phyloP scores from a whole-genome alignment of 2,888 invertebrate genomes.

The Altica lythri region DNA sequence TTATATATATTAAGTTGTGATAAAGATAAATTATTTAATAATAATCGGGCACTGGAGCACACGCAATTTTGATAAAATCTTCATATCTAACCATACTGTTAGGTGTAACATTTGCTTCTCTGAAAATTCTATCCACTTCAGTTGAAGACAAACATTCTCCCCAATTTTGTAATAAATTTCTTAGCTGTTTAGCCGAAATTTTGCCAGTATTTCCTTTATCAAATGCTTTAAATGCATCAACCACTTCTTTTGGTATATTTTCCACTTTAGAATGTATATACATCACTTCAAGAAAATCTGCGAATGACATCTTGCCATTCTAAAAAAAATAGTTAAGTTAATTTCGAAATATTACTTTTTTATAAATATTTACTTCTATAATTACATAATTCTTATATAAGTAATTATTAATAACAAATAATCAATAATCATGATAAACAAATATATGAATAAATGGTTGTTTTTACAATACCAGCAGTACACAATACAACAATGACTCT shows the following conservation, averaged over 20 bases:
- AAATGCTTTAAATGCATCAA: slow-evolving; percentile 88
- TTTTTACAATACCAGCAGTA: no score
- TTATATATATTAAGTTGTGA: no score
- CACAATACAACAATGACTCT: no score
- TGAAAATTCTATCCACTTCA: slow-evolving; percentile 86
- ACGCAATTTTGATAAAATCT: slow-evolving; percentile 90
- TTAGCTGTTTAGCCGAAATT: slow-evolving; percentile 80
- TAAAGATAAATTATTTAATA: no score
- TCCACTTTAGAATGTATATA: slow-evolving; percentile 87
- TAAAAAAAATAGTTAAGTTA: slow-evolving; percentile 48
- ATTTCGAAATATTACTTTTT: no score
- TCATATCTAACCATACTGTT: slow-evolving; percentile 84
- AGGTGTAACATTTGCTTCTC: slow-evolving; percentile 85
- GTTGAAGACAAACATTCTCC: slow-evolving; percentile 82
- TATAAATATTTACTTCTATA: no score
- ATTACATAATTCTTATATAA: no score
- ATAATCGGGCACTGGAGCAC: slow-evolving; percentile 91
- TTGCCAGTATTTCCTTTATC: slow-evolving; percentile 74
- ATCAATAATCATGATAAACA: no score
- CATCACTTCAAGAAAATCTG: slow-evolving; percentile 94
- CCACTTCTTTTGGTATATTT: slow-evolving; percentile 80
- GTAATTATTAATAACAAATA: no score
- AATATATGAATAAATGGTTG: no score
- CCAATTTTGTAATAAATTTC: slow-evolving; percentile 87
- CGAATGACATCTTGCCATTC: slow-evolving; percentile 92